A percentile compares a stretch with the other conserved stretches of the same genome.
These are phyloP conservation scores for Synanthedon andrenaeformis DNA, from an alignment of 2,888 invertebrate genomes.

Conservation along the genomic window DNA sequence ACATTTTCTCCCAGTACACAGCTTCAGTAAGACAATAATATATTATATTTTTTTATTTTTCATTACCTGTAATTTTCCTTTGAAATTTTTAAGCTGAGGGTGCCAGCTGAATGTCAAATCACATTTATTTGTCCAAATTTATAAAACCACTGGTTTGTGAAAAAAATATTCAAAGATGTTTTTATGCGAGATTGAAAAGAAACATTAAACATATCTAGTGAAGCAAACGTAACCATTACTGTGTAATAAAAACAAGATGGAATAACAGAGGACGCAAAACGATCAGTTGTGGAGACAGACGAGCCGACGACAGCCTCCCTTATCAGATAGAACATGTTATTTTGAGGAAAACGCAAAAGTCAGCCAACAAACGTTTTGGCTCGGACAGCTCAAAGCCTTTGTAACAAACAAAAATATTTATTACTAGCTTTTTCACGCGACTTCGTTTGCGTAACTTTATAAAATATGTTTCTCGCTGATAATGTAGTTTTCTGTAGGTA, in stretches of 20 bases:
- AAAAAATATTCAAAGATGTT: background rate
- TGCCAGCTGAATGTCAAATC: too few relatives aligned
- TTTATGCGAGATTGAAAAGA: background rate
- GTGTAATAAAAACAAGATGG: conserved; percentile 42
- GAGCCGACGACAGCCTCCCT: conserved; percentile 52
- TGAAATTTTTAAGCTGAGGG: too few relatives aligned
- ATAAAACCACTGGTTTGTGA: too few relatives aligned
- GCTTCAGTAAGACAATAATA: too few relatives aligned
- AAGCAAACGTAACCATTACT: conserved; percentile 21
- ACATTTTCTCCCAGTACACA: too few relatives aligned
- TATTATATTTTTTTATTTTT: too few relatives aligned
- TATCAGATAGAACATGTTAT: conserved; percentile 63
- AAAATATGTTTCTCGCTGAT: too few relatives aligned
- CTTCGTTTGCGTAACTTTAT: too few relatives aligned
- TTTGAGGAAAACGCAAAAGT: conserved; percentile 48
- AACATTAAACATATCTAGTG: conserved; percentile 10
- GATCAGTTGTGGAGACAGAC: conserved; percentile 51
- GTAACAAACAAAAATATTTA: background rate
- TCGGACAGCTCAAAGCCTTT: conserved; percentile 34
- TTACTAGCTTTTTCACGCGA: too few relatives aligned
- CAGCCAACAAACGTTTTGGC: conserved; percentile 38
- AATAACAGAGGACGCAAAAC: conserved; percentile 40
- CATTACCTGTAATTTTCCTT: too few relatives aligned
- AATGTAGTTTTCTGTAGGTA: too few relatives aligned
- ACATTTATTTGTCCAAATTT: too few relatives aligned